Evolutionary conservation across 2,888 invertebrate genomes (phyloP), one percentile per base, ranked within the genome.

Genomic region (Drosophila formosana): DNA sequence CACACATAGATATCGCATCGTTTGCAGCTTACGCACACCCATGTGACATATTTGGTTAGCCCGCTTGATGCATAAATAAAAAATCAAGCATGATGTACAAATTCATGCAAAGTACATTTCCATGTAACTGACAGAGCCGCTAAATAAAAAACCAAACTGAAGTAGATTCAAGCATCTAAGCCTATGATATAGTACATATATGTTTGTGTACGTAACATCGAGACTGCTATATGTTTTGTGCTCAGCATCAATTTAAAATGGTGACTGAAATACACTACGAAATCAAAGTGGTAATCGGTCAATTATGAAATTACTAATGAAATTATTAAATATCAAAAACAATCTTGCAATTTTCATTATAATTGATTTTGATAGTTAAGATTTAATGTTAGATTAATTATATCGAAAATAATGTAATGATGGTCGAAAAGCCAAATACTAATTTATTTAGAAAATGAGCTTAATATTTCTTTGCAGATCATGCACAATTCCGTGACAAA

Each of bases 41-140:
- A 60, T 71, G 80, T 82, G 80, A 75, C 86, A 80, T 82, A 82
- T 83, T 82, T 73, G 72, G 82, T 53, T 78, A 52, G 67, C 73
- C 74, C 53, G 68, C 66, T 73, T 84, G 77, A 72, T 79, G 86
- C 72, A 85, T 88, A 85, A 88, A 88, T 83, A 85, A 88, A 83
- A 83, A 88, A 83, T 82, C 86, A 75, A 77, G 67, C 69, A 68
- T 78, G 68, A 85, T 75, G 77, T 67, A 75, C 72, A 82, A 75
- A 70, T 80, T 82, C 86, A 70, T 68, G 88, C 72, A 85, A 88
- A 83, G 83, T 83, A 83, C 72, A 75, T 88, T 83, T 83, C 75
- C 88, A 80, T 83, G 83, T 83, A 69, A 49, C 82, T 72, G 77
- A 62, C 60, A 69, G 45, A 51, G 64, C 58, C 65, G 65, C 51